Evolutionary conservation across 2,888 invertebrate genomes (phyloP), one percentile per base, ranked within the genome.

Genomic region (Cryptocephalus moraei): DNA sequence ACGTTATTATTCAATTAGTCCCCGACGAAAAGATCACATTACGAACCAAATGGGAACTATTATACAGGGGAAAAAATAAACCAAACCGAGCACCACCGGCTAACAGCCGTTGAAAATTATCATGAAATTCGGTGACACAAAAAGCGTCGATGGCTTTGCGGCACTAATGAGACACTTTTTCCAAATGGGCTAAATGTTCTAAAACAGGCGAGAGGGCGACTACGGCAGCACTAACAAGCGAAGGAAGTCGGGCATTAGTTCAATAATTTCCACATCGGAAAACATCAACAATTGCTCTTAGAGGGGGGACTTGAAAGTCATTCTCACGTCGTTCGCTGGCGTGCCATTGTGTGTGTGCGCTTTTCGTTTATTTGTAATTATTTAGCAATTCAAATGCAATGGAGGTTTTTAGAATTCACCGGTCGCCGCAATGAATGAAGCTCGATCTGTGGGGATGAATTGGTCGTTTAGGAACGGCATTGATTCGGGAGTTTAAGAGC

Each of bases 201-300:
- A 36, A 55, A 54, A 52, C 47, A 51, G 22, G 22, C 22, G 22
- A 22, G 49, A 49, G 44, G 51, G 36, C 36, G 12, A 12, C n/a
- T 12, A 36, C n/a, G 52, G 49, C 53, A 50, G 49, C 42, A 50
- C 54, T 56, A 59, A 60, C 58, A 56, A 60, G 59, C 48, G 57
- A 51, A 63, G 64, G 63, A 63, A 62, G 62, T 61, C 55, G 57
- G 56, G 55, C 61, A 61, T 64, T 64, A 63, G 55, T 52, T 54
- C 54, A 56, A 60, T 62, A 60, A 60, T 62, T 62, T 62, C 60
- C 59, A 60, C 56, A 56, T 60, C 56, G 51, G 56, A 57, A 61
- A 57, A 22, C 22, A 22, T 22, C 22, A 22, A 22, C 22, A 22
- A 22, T 22, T 55, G 52, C 43, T 49, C 52, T 51, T 55, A 51